These are phyloP conservation scores for Heliconius himera DNA, from an alignment of 1,140 invertebrate genomes.

Conservation along the genomic window DNA sequence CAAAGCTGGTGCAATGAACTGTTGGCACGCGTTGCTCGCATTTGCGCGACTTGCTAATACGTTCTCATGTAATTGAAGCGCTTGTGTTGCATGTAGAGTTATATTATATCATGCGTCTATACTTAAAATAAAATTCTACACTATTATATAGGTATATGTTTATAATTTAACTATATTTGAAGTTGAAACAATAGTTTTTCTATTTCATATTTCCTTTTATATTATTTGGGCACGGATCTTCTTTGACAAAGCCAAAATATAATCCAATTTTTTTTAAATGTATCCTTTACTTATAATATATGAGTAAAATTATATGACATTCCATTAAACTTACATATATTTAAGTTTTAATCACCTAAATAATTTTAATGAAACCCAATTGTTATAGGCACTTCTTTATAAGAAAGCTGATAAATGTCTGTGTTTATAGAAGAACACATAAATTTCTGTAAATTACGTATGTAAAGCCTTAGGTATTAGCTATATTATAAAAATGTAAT, in stretches of 20 bases:
- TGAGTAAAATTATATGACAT: too few relatives aligned
- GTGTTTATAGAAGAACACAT: background rate
- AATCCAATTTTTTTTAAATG: too few relatives aligned
- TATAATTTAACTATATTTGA: background rate
- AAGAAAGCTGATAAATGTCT: too few relatives aligned
- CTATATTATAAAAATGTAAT: background rate
- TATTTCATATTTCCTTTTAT: background rate
- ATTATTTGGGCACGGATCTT: background rate
- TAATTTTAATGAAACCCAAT: too few relatives aligned
- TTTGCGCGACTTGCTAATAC: constrained; percentile 35
- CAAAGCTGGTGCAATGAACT: constrained; percentile 37
- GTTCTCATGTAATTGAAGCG: constrained; percentile 34
- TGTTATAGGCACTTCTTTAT: too few relatives aligned
- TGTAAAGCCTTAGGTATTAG: background rate
- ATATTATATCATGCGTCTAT: constrained; percentile 15
- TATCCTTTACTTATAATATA: too few relatives aligned
- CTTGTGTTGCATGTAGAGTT: constrained; percentile 24
- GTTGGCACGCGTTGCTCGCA: constrained; percentile 35
- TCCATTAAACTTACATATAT: too few relatives aligned
- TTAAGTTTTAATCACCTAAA: too few relatives aligned
- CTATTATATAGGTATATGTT: background rate
- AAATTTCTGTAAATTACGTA: background rate
- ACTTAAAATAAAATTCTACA: constrained; percentile 5
- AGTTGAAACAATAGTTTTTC: too few relatives aligned
- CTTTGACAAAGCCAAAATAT: too few relatives aligned